Conservation (phyloP, 2,113 vertebrate genomes). For the Micronycteris hirsuta region DNA sequence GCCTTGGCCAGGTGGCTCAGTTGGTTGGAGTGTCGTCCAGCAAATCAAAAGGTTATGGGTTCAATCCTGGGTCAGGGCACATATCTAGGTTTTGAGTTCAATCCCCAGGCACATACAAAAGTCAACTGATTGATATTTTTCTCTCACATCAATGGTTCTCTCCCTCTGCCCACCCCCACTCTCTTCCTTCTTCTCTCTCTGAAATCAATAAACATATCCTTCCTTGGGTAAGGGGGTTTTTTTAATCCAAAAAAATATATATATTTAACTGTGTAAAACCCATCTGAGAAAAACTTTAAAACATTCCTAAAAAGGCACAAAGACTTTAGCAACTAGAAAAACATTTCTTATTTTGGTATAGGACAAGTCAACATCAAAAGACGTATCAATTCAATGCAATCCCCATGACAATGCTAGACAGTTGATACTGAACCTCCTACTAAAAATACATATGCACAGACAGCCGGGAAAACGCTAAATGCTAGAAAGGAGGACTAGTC, state of each 20-base stretch:
- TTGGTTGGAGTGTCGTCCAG: too few relatives aligned
- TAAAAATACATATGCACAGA: not conserved
- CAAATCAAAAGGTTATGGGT: too few relatives aligned
- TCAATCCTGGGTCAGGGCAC: too few relatives aligned
- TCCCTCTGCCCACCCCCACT: too few relatives aligned
- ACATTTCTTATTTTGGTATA: not conserved
- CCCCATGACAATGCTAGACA: not conserved
- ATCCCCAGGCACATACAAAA: too few relatives aligned
- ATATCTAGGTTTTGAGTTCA: too few relatives aligned
- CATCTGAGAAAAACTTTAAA: conserved; percentile 9
- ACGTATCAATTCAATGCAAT: not conserved
- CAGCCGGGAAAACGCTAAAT: not conserved
- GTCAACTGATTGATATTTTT: too few relatives aligned
- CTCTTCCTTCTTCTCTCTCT: too few relatives aligned
- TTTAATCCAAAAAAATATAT: not conserved
- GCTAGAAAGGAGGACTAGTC: not conserved
- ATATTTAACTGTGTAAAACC: not conserved
- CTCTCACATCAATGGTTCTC: too few relatives aligned
- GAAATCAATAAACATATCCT: too few relatives aligned
- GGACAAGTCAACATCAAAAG: not conserved
- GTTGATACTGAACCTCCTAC: not conserved
- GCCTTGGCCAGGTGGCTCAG: too few relatives aligned
- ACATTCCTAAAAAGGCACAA: not conserved
- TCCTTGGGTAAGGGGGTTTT: too few relatives aligned
- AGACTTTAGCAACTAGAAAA: not conserved